Conservation (phyloP, 1,140 invertebrate species). For the Drosophila melanogaster region Release_6_plus_ISO1_MT NT_033777.3:20385001-20385500, state of each 20-base stretch:
- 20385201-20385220: neutral
- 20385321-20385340: no score
- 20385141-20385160: slow-evolving; percentile 54
- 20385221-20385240: neutral
- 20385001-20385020: slow-evolving; percentile 29
- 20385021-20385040: slow-evolving; percentile 65
- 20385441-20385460: neutral
- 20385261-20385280: neutral
- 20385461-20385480: slow-evolving; percentile 19
- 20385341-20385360: no score
- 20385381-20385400: no score
- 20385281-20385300: neutral
- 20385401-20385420: no score
- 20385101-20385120: slow-evolving; percentile 69
- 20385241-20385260: neutral
- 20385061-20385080: slow-evolving; percentile 47
- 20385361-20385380: no score
- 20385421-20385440: neutral
- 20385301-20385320: no score
- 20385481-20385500: slow-evolving; percentile 40
- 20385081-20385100: slow-evolving; percentile 73
- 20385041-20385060: slow-evolving; percentile 64
- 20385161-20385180: slow-evolving; percentile 18
- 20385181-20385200: neutral
- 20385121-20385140: slow-evolving; percentile 70